Evolutionary conservation across 2,888 invertebrate genomes (phyloP), one percentile per base, ranked within the genome.

Genomic region (Nebria salina): DNA sequence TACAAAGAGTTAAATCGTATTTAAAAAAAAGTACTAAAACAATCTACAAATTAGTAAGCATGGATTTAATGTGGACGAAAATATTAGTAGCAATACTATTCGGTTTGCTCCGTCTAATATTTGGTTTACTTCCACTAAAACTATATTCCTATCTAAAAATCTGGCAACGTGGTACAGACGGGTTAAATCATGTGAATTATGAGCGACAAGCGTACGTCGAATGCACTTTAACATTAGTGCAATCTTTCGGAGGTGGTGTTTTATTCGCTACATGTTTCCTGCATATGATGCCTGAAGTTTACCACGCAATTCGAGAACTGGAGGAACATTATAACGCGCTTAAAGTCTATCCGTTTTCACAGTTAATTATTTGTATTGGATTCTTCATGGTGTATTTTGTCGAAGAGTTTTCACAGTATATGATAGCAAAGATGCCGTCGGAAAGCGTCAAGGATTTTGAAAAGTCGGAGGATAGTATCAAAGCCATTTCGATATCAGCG

Each of bases 211-310:
- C 85, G 70, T 86, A 86, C 83, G 86, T 89, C 3, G 87, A 86
- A 20, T 87, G 87, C 82, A 85, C 85, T 65, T 84, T 89, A 68
- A 88, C 87, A 25, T 83, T 88, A 75, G 87, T 90, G 76, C 89
- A 89, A 83, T 87, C 90, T 72, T 91, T 92, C 83, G 91, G 91
- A 25, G 91, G 91, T 8, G 92, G 92, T 8, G 91, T 91, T 2
- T 86, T 92, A n/a, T 88, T 92, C 78, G 91, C 91, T 43, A 91
- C 91, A 1, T 91, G 91, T 82, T 91, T 92, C 84, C 87, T 91
- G n/a, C 91, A 92, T 85, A 90, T 92, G 89, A 89, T 91, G 84
- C 90, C 91, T 1, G 91, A 91, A 85, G 90, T 91, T 1, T 87
- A 90, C 79, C 88, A 88, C 74, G 88, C 89, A 8, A 86, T 90